Evolutionary conservation across 2,888 invertebrate species (phyloP).

Genomic region (Pecten maximus): DNA sequence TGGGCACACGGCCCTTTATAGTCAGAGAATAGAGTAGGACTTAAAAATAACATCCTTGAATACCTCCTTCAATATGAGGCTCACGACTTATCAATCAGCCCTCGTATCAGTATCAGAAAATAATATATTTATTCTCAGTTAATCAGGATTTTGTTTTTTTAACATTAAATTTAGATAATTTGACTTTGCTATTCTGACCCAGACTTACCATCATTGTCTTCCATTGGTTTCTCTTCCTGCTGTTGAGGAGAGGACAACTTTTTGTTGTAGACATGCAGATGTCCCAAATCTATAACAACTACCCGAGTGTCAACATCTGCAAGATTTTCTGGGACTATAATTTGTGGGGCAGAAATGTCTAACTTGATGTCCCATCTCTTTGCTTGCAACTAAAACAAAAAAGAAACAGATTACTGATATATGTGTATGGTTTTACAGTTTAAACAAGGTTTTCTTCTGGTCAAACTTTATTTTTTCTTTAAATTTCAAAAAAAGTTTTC

Average conservation of each 20-base stretch:
- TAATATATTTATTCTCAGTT: too few relatives aligned
- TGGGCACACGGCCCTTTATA: too few relatives aligned
- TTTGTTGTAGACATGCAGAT: constrained; percentile 86
- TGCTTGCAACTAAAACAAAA: constrained; percentile 65
- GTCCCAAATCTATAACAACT: constrained; percentile 94
- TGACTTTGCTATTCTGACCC: not conserved
- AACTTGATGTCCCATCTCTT: constrained; percentile 91
- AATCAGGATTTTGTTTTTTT: not conserved
- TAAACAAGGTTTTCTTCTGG: too few relatives aligned
- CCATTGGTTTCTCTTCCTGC: constrained; percentile 41
- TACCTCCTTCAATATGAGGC: too few relatives aligned
- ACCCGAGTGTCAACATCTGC: constrained; percentile 79
- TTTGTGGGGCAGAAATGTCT: constrained; percentile 96
- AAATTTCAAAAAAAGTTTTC: too few relatives aligned
- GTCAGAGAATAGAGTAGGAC: too few relatives aligned
- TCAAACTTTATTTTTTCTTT: too few relatives aligned
- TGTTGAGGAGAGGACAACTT: constrained; percentile 2
- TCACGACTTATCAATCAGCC: too few relatives aligned
- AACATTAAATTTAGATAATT: not conserved
- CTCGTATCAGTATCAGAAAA: too few relatives aligned
- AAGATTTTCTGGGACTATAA: constrained; percentile 90
- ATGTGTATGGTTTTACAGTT: too few relatives aligned
- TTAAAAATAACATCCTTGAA: too few relatives aligned
- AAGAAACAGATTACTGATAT: not conserved
- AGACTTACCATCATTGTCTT: constrained; percentile 60